Conservation (phyloP, 92 coral and sea anemone genomes). For the Actinernus sp. region DNA sequence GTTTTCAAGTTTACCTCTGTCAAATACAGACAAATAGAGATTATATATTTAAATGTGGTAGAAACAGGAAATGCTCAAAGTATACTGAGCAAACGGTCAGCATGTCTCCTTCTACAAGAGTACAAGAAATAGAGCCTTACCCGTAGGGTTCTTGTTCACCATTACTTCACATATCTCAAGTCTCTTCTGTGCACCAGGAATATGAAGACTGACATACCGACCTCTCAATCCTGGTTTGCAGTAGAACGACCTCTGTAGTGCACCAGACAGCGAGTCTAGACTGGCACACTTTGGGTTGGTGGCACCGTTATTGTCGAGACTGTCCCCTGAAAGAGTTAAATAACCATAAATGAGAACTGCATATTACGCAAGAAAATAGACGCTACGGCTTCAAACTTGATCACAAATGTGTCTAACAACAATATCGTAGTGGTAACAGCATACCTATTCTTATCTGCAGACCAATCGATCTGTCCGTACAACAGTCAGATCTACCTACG, state of each 20-base stretch:
- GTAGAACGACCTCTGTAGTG: slow-evolving; percentile 1
- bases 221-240: slow-evolving; percentile 13
- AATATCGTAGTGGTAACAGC: too few relatives aligned
- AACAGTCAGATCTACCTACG: not conserved
- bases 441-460: slow-evolving; percentile 4
- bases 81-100: too few relatives aligned
- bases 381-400: too few relatives aligned
- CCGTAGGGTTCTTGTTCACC: slow-evolving; percentile 32
- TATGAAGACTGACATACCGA: slow-evolving; percentile 8
- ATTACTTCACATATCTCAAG: slow-evolving; percentile 18
- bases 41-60: too few relatives aligned
- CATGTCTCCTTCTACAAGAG: too few relatives aligned
- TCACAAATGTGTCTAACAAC: too few relatives aligned
- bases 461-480: not conserved
- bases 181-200: slow-evolving; percentile 7
- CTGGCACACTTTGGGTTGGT: slow-evolving; percentile 1
- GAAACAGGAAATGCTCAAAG: too few relatives aligned
- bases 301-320: not conserved
- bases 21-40: too few relatives aligned
- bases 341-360: too few relatives aligned
- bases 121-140: slow-evolving; percentile 1
- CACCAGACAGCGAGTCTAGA: slow-evolving; percentile 1
- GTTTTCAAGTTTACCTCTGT: too few relatives aligned
- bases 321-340: not conserved
- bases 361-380: too few relatives aligned